Base-by-base conservation (phyloP, 1,140 invertebrate genomes). In the Hesperophylax magnus region DNA sequence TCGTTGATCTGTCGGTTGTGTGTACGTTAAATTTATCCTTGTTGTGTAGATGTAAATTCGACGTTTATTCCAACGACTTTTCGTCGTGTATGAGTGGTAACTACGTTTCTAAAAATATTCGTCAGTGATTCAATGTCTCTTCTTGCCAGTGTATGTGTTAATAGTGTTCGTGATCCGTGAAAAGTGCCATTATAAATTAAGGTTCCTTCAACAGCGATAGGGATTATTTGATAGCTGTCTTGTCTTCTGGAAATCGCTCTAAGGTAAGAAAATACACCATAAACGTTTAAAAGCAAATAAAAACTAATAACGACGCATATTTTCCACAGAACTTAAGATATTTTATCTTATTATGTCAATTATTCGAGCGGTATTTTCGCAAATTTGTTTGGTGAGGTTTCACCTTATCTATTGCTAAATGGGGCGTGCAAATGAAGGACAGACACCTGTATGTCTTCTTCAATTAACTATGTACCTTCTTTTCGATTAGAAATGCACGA, bases 381-480 rank as follows among this genome's bases (percentile, higher is more conserved):
- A 27, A n/a, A 56, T 77, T 77, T 77, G 75, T 77, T 77, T 77
- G 39, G 75, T 47, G 24, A 72, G 77, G 77, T 78, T 78, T 78
- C 63, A 34, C 63, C 58, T 78, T 78, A 78, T 78, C 77, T 78
- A 18, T 67, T 63, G 56, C 34, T 53, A 77, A 77, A 77, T 39
- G 63, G 77, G 77, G 77, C 77, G 77, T 78, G 63, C 77, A 54
- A 63, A 69, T 67, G 77, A 78, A 78, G 63, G 77, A 78, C 77
- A 53, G 69, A 78, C 77, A 78, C 77, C 77, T 78, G 77, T 78
- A 78, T 69, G 77, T 78, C 77, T 78, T 78, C 77, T 78, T 78
- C 63, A 78, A 69, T 78, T 78, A 78, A 54, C 17, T 69, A 78
- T 52, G 27, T 24, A 61, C 24, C 18, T 20, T 9, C 20, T 47